phyloP scores from a whole-genome alignment of 1,140 invertebrate species.

The Samia ricini region DNA sequence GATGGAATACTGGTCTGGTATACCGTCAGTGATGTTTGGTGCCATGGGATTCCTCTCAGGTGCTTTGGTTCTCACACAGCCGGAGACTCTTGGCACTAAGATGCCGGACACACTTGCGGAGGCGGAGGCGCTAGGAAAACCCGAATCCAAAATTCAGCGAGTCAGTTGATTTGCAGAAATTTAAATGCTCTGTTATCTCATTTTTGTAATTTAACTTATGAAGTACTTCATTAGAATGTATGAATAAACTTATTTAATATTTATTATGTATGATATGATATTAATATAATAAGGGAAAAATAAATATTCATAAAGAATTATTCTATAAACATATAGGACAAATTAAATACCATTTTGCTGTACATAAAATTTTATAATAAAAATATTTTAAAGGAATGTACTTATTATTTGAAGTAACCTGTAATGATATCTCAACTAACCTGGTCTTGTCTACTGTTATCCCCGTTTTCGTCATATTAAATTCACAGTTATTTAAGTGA shows the following conservation, averaged over 20 bases:
- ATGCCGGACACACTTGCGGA: conserved; percentile 85
- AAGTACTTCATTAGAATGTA: background rate
- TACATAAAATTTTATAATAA: background rate
- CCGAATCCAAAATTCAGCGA: conserved; percentile 20
- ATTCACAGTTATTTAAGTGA: too few species aligned
- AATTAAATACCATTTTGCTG: background rate
- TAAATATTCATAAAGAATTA: background rate
- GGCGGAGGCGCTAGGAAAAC: conserved; percentile 78
- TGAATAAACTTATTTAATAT: background rate
- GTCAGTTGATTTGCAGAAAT: background rate
- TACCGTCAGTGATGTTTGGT: conserved; percentile 84
- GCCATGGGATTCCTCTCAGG: conserved; percentile 79
- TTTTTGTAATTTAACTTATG: background rate
- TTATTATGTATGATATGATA: background rate
- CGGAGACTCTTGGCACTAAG: conserved; percentile 82
- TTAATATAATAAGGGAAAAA: background rate
- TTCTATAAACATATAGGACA: background rate
- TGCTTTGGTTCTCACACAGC: conserved; percentile 80
- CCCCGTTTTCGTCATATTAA: too few species aligned
- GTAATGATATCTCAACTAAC: too few species aligned
- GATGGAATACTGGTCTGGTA: conserved; percentile 57
- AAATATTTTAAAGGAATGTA: background rate
- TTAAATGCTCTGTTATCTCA: background rate
- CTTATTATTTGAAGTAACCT: too few species aligned
- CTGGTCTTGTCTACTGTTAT: too few species aligned